A percentile compares a stretch with the other conserved stretches of the same genome.
Evolutionary conservation across 2,888 invertebrate species (phyloP).

Genomic region (Lampropteryx suffumata): DNA sequence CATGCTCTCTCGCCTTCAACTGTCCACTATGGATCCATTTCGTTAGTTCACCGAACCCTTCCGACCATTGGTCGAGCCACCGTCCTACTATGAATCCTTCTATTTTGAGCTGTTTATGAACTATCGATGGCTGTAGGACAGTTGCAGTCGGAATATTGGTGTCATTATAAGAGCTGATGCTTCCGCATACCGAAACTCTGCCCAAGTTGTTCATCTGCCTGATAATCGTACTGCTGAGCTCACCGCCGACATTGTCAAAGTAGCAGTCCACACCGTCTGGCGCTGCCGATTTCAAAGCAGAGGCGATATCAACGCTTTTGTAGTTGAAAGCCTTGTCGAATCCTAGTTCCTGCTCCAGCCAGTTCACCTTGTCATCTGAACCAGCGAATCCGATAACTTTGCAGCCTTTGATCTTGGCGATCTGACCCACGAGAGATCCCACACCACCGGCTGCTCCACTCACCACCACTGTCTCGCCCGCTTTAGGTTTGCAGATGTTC

Average conservation of each 20-base stretch:
- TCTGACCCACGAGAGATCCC: conserved; percentile 65
- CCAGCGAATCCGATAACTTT: conserved; percentile 65
- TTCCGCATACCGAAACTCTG: conserved; percentile 79
- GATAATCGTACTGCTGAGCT: conserved; percentile 82
- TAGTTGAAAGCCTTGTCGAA: conserved; percentile 89
- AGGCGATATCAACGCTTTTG: conserved; percentile 80
- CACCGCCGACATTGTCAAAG: conserved; percentile 90
- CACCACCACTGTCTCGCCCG: conserved; percentile 88
- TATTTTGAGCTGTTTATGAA: conserved; percentile 72
- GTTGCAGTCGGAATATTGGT: conserved; percentile 37
- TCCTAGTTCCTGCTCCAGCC: conserved; percentile 84
- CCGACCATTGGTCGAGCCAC: conserved; percentile 80
- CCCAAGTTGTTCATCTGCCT: conserved; percentile 84
- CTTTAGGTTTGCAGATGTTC: conserved; percentile 86
- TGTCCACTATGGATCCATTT: conserved; percentile 86
- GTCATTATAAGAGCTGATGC: conserved; percentile 63
- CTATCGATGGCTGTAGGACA: conserved; percentile 79
- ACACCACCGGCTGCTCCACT: conserved; percentile 90
- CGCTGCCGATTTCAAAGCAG: conserved; percentile 83
- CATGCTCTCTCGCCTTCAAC: conserved; percentile 84
- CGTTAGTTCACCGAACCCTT: conserved; percentile 82
- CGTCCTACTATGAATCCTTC: conserved; percentile 83
- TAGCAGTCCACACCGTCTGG: conserved; percentile 89
- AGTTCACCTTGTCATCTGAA: conserved; percentile 85
- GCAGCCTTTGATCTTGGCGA: conserved; percentile 86